Conservation (phyloP, 2,113 vertebrate species). For the Pelusios castaneus region DNA sequence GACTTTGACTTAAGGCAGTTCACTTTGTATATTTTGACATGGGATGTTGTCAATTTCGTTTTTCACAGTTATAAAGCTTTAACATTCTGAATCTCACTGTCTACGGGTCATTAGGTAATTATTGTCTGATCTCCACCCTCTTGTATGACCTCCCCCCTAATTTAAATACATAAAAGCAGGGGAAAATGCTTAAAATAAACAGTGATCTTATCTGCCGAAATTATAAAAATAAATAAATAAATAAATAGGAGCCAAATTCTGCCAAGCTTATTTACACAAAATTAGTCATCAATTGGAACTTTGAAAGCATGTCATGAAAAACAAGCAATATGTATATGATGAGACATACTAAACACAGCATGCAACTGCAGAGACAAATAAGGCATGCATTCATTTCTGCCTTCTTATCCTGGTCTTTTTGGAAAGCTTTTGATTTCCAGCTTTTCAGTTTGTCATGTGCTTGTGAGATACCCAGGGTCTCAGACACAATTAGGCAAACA, state of each 20-base stretch:
- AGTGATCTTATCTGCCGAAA: neutral
- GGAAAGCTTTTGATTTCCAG: neutral
- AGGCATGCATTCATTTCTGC: neutral
- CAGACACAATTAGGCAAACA: neutral
- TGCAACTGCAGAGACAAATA: neutral
- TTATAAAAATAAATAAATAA: no score
- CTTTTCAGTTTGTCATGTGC: neutral
- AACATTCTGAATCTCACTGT: neutral
- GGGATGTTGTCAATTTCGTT: neutral
- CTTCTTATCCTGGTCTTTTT: fast-evolving
- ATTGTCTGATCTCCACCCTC: neutral
- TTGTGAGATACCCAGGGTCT: neutral
- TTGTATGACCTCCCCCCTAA: neutral
- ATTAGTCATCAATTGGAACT: neutral
- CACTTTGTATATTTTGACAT: neutral
- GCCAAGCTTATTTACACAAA: neutral
- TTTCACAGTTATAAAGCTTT: neutral
- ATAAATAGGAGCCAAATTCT: neutral
- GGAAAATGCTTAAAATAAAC: neutral
- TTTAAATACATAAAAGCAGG: neutral
- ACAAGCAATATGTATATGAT: neutral
- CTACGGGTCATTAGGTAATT: neutral
- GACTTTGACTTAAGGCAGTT: neutral
- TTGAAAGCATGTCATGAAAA: neutral
- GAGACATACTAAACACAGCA: neutral